Conservation (phyloP, 2,888 invertebrate genomes). For the Neoscelio sp. region DNA sequence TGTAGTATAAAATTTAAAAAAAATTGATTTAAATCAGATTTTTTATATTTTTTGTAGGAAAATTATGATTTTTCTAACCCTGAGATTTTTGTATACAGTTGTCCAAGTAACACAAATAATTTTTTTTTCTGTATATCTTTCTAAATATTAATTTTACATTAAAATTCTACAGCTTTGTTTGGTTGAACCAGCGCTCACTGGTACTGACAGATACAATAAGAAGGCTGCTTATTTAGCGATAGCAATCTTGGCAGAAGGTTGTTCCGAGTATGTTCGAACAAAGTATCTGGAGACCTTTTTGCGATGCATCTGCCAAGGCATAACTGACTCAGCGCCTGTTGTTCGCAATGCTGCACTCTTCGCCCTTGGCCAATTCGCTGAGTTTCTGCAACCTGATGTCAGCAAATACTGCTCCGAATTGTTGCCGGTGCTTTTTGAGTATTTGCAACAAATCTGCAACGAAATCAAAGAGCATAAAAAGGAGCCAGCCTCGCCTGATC, state of each 20-base stretch:
- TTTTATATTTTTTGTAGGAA: too few species aligned
- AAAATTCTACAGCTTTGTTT: slow-evolving; percentile 83
- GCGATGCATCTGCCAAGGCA: slow-evolving; percentile 88
- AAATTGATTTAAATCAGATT: too few species aligned
- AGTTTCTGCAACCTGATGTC: slow-evolving; percentile 91
- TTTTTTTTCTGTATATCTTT: too few species aligned
- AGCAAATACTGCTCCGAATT: slow-evolving; percentile 89
- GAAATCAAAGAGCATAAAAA: slow-evolving; percentile 85
- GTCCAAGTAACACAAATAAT: too few species aligned
- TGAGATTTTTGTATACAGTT: too few species aligned
- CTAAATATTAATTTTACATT: slow-evolving; percentile 12
- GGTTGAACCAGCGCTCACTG: slow-evolving; percentile 87
- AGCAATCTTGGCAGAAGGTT: slow-evolving; percentile 91
- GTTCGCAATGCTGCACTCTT: slow-evolving; percentile 91
- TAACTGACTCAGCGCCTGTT: slow-evolving; percentile 86
- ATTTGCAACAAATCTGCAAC: slow-evolving; percentile 86
- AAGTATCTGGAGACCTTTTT: slow-evolving; percentile 89
- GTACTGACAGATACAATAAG: slow-evolving; percentile 86
- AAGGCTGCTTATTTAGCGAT: slow-evolving; percentile 90
- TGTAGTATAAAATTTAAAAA: too few species aligned
- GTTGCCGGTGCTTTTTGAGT: slow-evolving; percentile 89
- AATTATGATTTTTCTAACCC: too few species aligned
- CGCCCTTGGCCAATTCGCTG: slow-evolving; percentile 92
- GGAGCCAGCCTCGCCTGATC: slow-evolving; percentile 87
- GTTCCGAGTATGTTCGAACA: slow-evolving; percentile 89